These are phyloP conservation scores for Anas platyrhynchos DNA, from an alignment of 2,113 vertebrate species.

Conservation along the genomic window DNA sequence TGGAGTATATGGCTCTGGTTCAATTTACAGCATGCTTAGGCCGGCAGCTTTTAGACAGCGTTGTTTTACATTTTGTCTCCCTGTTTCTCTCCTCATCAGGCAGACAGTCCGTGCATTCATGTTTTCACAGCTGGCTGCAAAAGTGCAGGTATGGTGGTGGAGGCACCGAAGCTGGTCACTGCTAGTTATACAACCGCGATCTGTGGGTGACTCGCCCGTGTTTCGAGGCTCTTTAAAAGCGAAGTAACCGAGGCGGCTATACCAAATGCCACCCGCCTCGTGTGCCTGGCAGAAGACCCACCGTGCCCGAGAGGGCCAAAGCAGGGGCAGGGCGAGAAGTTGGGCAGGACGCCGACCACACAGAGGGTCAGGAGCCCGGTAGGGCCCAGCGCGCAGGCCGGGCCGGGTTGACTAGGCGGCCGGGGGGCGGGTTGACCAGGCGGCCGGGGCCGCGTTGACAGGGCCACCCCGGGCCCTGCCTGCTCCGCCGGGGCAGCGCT, in stretches of 20 bases:
- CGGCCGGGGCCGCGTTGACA: no score
- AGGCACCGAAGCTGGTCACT: neutral
- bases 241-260: accelerated
- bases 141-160: neutral
- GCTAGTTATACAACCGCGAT: neutral
- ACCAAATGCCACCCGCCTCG: no score
- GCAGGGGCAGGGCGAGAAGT: no score
- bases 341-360: no score
- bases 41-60: neutral
- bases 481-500: neutral
- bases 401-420: no score
- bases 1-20: neutral
- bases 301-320: no score
- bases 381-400: no score
- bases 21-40: accelerated
- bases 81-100: neutral
- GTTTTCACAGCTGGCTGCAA: neutral
- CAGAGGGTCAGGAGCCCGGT: no score
- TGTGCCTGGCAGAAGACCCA: no score
- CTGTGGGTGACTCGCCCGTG: neutral
- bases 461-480: neutral
- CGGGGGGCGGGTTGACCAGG: no score
- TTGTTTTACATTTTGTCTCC: neutral
- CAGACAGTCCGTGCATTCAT: accelerated
- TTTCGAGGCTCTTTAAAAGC: neutral